phyloP scores from a whole-genome alignment of 1,140 invertebrate genomes.

The Sinella curviseta region DNA sequence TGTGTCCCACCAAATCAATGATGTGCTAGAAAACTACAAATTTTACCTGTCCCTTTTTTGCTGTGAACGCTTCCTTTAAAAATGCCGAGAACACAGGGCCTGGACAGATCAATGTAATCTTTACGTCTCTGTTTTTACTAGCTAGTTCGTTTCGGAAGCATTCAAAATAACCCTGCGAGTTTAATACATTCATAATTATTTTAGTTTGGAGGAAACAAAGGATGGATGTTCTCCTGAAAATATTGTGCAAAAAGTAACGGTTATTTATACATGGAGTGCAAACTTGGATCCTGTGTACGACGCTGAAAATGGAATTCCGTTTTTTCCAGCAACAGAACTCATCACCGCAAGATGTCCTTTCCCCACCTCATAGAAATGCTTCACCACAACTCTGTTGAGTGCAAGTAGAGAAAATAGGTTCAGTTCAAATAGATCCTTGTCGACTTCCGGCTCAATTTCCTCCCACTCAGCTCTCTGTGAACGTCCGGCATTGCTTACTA shows the following conservation, averaged over 20 bases:
- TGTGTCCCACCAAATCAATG: no score
- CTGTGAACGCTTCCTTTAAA: slow-evolving; percentile 70
- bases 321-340: slow-evolving; percentile 72
- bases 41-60: slow-evolving; percentile 62
- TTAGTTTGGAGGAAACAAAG: neutral
- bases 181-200: slow-evolving; percentile 48
- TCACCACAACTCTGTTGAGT: slow-evolving; percentile 67
- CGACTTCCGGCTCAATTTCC: slow-evolving; percentile 72
- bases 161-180: slow-evolving; percentile 75
- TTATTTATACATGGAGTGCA: slow-evolving; percentile 72
- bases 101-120: slow-evolving; percentile 71
- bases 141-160: slow-evolving; percentile 64
- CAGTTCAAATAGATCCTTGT: slow-evolving; percentile 75
- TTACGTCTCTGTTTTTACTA: slow-evolving; percentile 58
- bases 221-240: no score
- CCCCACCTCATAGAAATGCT: slow-evolving; percentile 64
- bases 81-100: slow-evolving; percentile 75
- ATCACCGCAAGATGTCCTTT: slow-evolving; percentile 71
- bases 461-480: slow-evolving; percentile 77
- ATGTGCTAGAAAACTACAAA: slow-evolving; percentile 41
- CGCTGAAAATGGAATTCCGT: slow-evolving; percentile 71
- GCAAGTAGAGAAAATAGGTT: slow-evolving; percentile 77
- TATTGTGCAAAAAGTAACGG: neutral
- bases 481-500: slow-evolving; percentile 80
- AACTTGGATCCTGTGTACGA: slow-evolving; percentile 79